A percentile compares a stretch with the other conserved stretches of the same genome.
Conservation (phyloP, 2,113 vertebrate genomes). For the Nicator chloris region DNA sequence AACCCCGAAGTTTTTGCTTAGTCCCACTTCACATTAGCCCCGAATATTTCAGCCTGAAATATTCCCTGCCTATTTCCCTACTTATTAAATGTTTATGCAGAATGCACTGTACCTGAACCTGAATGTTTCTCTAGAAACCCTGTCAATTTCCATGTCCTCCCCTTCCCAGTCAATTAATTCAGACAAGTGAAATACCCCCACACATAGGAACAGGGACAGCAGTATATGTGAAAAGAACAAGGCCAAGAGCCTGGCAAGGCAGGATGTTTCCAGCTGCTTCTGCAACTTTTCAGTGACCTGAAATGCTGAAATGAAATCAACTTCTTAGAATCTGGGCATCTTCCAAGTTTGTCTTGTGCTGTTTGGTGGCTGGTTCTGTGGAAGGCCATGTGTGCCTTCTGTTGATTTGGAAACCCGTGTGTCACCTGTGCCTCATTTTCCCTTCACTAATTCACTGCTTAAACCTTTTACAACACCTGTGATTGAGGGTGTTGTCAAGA, state of each 20-base stretch:
- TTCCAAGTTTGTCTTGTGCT: background rate
- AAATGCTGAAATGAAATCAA: background rate
- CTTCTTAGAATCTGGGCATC: background rate
- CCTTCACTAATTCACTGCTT: background rate
- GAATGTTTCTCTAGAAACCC: background rate
- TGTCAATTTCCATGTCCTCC: fast-evolving
- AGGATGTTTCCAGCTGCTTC: background rate
- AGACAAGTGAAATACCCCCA: background rate
- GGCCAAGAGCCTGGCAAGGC: background rate
- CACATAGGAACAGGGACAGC: background rate
- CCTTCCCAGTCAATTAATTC: background rate
- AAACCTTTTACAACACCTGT: background rate
- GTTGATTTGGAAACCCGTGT: background rate
- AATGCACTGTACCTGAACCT: background rate
- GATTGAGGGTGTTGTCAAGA: background rate
- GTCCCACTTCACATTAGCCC: background rate
- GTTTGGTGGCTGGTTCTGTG: background rate
- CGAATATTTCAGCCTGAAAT: background rate
- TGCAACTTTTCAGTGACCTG: background rate
- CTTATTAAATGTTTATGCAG: background rate
- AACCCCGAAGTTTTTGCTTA: background rate
- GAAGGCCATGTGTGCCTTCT: background rate
- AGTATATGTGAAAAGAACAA: background rate
- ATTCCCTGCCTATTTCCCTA: background rate
- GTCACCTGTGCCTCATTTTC: background rate